Evolutionary conservation across 2,113 vertebrate genomes (phyloP).

Genomic region (Thunnus thynnus): DNA sequence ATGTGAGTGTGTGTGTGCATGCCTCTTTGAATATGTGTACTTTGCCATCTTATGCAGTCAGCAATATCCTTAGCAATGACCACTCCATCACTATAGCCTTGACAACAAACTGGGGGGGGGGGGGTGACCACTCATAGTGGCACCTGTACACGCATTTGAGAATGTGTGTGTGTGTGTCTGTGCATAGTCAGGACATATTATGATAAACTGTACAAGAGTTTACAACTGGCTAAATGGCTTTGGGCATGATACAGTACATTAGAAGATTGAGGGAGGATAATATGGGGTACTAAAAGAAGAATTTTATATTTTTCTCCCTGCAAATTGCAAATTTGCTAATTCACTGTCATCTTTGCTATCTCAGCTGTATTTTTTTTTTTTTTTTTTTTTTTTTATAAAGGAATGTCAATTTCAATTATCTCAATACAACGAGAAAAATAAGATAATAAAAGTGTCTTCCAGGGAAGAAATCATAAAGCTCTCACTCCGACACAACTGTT

Average conservation of each 20-base stretch:
- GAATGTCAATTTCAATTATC: slow-evolving; percentile 29
- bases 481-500: slow-evolving; percentile 21
- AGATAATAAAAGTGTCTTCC: slow-evolving; percentile 17
- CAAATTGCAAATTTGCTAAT: slow-evolving; percentile 32
- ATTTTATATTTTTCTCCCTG: slow-evolving; percentile 12
- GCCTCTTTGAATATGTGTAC: background rate
- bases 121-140: background rate
- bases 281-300: slow-evolving; percentile 7
- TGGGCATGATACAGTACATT: slow-evolving; percentile 2
- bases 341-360: background rate
- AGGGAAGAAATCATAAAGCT: slow-evolving; percentile 37
- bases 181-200: background rate
- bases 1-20: slow-evolving; percentile 16
- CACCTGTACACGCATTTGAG: background rate
- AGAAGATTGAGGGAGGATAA: background rate
- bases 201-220: too few species aligned
- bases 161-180: background rate
- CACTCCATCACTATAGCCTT: slow-evolving; percentile 47
- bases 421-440: slow-evolving; percentile 14
- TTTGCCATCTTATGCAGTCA: slow-evolving; percentile 57
- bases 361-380: background rate
- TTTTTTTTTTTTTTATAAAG: background rate
- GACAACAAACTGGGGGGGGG: slow-evolving; percentile 16
- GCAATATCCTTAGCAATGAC: slow-evolving; percentile 39
- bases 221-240: background rate